Evolutionary conservation across 2,113 vertebrate species (phyloP).

Genomic region (Crotalus tigris): DNA sequence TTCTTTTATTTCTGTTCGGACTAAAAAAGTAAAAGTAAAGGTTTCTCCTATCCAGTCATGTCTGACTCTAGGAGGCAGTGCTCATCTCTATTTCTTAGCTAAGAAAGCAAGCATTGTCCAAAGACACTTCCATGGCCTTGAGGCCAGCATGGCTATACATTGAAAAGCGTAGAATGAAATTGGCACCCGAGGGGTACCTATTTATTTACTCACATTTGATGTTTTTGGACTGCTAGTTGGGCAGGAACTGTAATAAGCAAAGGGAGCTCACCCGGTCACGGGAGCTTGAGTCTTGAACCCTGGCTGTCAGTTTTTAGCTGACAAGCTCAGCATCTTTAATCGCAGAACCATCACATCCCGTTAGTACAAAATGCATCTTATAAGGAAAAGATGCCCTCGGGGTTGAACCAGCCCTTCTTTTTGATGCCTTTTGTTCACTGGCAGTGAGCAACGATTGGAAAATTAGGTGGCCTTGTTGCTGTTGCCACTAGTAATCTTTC

Average conservation of each 20-base stretch:
- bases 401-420: neutral
- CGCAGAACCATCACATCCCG: neutral
- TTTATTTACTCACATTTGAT: neutral
- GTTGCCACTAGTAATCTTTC: no score
- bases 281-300: neutral
- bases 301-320: neutral
- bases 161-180: neutral
- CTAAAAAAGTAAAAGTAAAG: neutral
- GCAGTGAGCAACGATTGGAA: neutral
- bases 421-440: neutral
- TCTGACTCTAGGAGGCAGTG: neutral
- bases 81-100: neutral
- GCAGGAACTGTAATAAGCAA: neutral
- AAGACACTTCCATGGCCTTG: neutral
- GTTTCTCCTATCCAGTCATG: neutral
- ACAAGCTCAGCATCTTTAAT: neutral
- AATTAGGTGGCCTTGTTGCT: neutral
- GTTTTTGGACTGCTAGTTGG: neutral
- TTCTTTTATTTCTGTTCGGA: neutral
- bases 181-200: neutral
- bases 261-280: neutral
- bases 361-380: neutral
- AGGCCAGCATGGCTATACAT: neutral
- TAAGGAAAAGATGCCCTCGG: neutral
- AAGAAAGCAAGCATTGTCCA: neutral